Base-by-base conservation (phyloP, 2,797 vertebrate species). In the Champsocephalus esox region DNA sequence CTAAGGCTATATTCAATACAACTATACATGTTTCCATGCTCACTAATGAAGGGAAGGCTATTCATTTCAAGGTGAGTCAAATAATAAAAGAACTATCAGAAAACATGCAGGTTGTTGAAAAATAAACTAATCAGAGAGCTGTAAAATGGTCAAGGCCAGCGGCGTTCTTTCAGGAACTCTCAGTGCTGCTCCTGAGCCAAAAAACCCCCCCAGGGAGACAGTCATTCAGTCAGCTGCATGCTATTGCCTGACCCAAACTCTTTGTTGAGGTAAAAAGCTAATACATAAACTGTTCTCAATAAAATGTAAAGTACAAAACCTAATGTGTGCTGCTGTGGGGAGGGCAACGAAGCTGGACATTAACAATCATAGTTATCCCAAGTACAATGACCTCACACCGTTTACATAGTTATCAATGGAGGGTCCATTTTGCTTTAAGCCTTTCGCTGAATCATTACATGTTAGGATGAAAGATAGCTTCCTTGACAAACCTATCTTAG, bases 41-140 rank as follows among this genome's bases (percentile, higher is more conserved):
- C 71, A 55, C 74, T 86, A 87, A 89, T 86, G 78, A 87, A 85
- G 78, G 73, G 75, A 75, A 60, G 58, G 82, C 60, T 75, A 73
- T 82, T 87, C 34, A 51, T 86, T 86, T 82, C 87, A 88, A 90
- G 83, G 74, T 86, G 83, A 87, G 83, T 76, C 85, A 81, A 78
- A 87, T 85, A 76, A 81, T 77, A 66, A 73, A 60, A 76, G 71
- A 50, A 67, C 51, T 64, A 57, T 60, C 12, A 61, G 81, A 81
- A 84, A 84, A 79, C 70, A 79, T 73, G 45, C 56, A 74, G 70
- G 59, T 24, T 78, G 56, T 60, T 79, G 68, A 70, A 80, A 51
- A 87, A 86, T 79, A 75, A 83, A 87, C 81, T 65, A 87, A 59
- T 80, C 4, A 0, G 66, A 75, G 73, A 88, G 82, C 71, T 70